These are phyloP conservation scores for Daktulosphaira vitifoliae DNA, from an alignment of 1,140 invertebrate genomes.

Conservation along the genomic window DNA sequence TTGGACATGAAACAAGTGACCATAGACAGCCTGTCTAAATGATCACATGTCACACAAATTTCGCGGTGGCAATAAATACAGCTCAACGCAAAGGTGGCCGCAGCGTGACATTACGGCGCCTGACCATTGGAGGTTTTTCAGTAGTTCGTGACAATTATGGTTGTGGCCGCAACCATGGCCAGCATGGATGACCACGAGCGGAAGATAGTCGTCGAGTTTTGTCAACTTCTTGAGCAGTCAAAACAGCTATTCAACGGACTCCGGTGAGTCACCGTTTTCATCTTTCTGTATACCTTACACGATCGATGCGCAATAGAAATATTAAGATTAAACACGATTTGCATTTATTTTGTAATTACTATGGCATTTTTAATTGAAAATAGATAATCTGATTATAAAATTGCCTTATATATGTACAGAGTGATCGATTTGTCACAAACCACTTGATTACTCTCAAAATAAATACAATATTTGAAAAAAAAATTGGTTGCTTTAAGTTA, in stretches of 20 bases:
- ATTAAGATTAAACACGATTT: no score
- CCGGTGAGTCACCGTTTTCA: constrained; percentile 51
- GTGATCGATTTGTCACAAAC: no score
- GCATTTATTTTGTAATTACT: no score
- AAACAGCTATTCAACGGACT: constrained; percentile 96
- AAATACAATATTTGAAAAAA: no score
- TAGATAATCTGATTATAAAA: no score
- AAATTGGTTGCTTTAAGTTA: no score
- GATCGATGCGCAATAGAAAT: not conserved
- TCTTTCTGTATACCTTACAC: not conserved
- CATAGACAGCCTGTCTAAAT: no score
- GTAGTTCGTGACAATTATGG: constrained; percentile 36
- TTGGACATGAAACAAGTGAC: no score
- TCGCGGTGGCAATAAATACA: not conserved
- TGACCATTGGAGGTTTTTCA: not conserved
- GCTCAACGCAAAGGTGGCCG: constrained; percentile 2
- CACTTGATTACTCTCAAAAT: no score
- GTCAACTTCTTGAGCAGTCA: constrained; percentile 91
- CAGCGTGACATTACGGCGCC: not conserved
- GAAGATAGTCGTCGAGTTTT: constrained; percentile 93
- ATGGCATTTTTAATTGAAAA: no score
- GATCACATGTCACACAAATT: no score
- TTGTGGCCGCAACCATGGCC: constrained; percentile 56
- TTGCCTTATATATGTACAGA: no score
- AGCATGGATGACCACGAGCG: constrained; percentile 78